These are phyloP conservation scores for Arbacia lixula DNA, from an alignment of 53 echinoderm and acorn worm species.

Conservation along the genomic window DNA sequence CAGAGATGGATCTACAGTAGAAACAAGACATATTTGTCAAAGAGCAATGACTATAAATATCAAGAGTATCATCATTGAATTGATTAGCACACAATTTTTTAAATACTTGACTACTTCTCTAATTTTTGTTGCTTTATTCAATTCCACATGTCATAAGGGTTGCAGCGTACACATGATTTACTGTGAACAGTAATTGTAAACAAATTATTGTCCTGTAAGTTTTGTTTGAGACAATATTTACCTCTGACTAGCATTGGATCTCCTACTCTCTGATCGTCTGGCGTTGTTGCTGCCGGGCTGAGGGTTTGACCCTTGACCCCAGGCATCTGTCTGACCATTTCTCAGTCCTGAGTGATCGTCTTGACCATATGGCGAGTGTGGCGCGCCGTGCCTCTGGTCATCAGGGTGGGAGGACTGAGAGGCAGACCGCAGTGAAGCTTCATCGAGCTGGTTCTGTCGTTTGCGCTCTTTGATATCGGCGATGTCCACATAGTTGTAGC, in stretches of 20 bases:
- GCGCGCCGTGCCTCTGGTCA: background rate
- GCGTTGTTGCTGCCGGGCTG: background rate
- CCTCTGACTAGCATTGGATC: slow-evolving; percentile 50
- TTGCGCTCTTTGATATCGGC: slow-evolving; percentile 45
- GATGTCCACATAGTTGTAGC: slow-evolving; percentile 50
- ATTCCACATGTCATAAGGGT: no score
- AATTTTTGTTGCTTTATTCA: no score
- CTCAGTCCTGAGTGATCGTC: background rate
- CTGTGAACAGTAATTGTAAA: no score
- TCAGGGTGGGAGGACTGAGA: slow-evolving; percentile 22
- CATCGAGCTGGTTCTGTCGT: slow-evolving; percentile 16
- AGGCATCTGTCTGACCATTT: background rate
- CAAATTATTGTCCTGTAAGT: no score
- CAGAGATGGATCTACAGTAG: slow-evolving; percentile 21
- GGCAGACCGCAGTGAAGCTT: background rate
- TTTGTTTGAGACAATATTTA: no score
- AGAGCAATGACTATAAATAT: no score
- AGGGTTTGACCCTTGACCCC: slow-evolving; percentile 9
- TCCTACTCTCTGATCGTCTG: slow-evolving; percentile 42
- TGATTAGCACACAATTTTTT: no score
- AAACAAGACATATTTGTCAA: no score
- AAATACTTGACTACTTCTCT: no score
- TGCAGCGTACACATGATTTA: no score
- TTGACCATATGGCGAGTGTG: background rate
- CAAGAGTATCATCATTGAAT: no score